Conservation (phyloP, 2,797 vertebrate genomes). For the Buceros bicornis region DNA sequence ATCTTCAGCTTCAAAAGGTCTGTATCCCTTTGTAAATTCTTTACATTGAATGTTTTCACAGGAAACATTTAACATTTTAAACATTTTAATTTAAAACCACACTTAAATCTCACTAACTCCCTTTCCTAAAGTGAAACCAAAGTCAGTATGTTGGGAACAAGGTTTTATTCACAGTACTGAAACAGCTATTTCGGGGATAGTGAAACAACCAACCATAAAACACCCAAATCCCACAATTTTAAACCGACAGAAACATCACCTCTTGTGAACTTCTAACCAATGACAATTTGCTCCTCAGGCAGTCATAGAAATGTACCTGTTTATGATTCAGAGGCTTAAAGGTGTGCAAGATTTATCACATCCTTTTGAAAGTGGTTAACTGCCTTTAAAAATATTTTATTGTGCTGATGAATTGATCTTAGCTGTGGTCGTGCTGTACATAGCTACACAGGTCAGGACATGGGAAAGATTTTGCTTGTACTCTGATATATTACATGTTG, state of each 20-base stretch:
- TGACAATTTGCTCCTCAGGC: neutral
- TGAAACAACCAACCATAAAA: neutral
- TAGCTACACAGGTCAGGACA: neutral
- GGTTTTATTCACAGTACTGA: neutral
- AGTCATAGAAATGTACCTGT: neutral
- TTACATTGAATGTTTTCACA: neutral
- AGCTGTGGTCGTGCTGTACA: neutral
- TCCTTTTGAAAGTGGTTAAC: neutral
- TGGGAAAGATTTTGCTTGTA: neutral
- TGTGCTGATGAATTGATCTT: neutral
- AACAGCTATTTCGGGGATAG: neutral
- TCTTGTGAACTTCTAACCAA: neutral
- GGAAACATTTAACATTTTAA: neutral
- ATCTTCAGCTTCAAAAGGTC: neutral
- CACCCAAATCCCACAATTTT: neutral
- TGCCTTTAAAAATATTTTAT: neutral
- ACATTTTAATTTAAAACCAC: neutral
- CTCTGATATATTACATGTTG: neutral
- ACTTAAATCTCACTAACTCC: neutral
- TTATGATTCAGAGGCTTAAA: neutral
- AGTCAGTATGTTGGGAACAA: neutral
- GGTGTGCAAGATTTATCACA: neutral
- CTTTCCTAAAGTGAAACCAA: neutral
- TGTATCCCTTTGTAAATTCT: neutral
- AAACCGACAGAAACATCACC: neutral